Base-by-base conservation (phyloP, 2,113 vertebrate genomes). In the Larimichthys polyactis region DNA sequence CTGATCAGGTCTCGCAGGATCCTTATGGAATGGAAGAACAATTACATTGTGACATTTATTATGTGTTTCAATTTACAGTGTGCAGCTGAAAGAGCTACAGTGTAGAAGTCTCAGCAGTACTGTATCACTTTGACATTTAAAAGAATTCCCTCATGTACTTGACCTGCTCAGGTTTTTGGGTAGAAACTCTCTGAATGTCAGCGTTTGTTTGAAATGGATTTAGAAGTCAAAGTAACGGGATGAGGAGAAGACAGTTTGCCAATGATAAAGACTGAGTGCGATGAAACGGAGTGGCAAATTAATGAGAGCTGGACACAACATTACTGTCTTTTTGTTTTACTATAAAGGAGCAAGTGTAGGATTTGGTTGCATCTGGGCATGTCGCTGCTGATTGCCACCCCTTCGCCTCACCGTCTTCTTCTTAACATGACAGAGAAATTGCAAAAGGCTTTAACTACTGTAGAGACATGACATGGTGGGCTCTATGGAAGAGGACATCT, bases 111-210 rank as follows among this genome's bases (percentile, higher is more conserved):
- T 59, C 17, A 19, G 24, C 5, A 11, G 71, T 32, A 60, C 6
- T 51, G 19, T 51, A 36, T 59, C 40, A n/a, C 7, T 71, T 10
- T 73, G 57, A 64, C 29, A 63, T 52, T 75, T 75, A 46, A 46
- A 46, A 46, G 44, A 46, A 46, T 46, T 14, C 44, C 44, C 44
- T 12, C 3, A 4, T 12, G 44, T 46, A 11, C 44, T 46, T 46
- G 12, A 52, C 17, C 7, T 52, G 44, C 44, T 46, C 12, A 46
- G 44, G 44, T 46, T 46, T 46, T 46, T 46, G 44, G 44, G 44
- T 15, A 46, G 49, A 52, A 52, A 52, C 49, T 52, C 49, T 52
- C 5, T 52, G 17, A 52, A 46, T 46, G 44, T 46, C 44, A 46
- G 11, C 44, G 14, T 46, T 20, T 40, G 5, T 43, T 55, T 24